Percentiles rank a stretch among this genome's conserved stretches.
phyloP scores from a whole-genome alignment of 2,888 invertebrate genomes.

The Cephus spinipes region DNA sequence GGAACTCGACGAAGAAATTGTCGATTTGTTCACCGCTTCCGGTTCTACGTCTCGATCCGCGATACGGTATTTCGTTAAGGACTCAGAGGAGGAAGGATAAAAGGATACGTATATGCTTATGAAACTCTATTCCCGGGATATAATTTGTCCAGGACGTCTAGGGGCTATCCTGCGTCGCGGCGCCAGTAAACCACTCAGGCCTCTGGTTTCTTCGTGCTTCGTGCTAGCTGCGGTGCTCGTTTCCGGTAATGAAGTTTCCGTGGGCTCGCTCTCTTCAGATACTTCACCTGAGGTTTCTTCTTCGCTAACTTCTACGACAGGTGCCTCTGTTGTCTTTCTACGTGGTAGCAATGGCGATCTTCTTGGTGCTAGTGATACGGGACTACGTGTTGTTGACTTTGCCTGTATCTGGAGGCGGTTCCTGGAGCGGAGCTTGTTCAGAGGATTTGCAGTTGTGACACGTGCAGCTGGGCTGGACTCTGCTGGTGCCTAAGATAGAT shows the following conservation, averaged over 20 bases:
- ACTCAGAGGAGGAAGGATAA: background rate
- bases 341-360: conserved; percentile 58
- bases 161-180: conserved; percentile 76
- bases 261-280: conserved; percentile 9
- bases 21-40: background rate
- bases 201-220: conserved; percentile 58
- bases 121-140: conserved; percentile 50
- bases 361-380: conserved; percentile 49
- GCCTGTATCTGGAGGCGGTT: conserved; percentile 65
- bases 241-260: conserved; percentile 38
- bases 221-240: conserved; percentile 55
- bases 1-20: background rate
- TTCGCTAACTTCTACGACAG: conserved; percentile 36
- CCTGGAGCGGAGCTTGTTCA: conserved; percentile 65
- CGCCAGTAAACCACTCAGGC: conserved; percentile 73
- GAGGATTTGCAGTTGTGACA: conserved; percentile 58
- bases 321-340: conserved; percentile 58
- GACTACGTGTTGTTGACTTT: conserved; percentile 56
- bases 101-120: background rate
- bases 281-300: conserved; percentile 37
- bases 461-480: conserved; percentile 54
- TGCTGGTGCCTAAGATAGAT: conserved; percentile 52
- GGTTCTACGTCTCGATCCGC: background rate
- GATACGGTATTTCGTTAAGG: background rate
- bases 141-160: conserved; percentile 71